These are phyloP conservation scores for Contarinia nasturtii DNA, from an alignment of 1,140 invertebrate species.

Conservation along the genomic window DNA sequence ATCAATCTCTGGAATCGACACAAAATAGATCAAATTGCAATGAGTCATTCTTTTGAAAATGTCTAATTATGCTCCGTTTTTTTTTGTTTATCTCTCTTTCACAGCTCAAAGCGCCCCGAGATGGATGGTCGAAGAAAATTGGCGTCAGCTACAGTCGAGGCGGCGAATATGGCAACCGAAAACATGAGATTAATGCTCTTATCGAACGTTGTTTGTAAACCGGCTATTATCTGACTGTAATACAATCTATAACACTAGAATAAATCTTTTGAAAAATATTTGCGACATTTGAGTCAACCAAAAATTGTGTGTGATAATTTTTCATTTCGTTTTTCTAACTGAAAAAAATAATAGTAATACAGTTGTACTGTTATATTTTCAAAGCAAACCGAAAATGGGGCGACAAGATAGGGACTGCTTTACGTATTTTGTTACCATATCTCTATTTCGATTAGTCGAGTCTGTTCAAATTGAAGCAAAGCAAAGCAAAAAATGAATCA, in stretches of 20 bases:
- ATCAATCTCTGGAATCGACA: background rate
- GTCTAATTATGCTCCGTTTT: no score
- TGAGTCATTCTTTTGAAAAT: background rate
- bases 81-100: slow-evolving; percentile 1
- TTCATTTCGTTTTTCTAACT: background rate
- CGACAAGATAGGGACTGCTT: background rate
- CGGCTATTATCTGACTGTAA: background rate
- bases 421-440: no score
- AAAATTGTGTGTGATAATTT: background rate
- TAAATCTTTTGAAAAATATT: background rate
- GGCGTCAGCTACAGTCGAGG: slow-evolving; percentile 17
- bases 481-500: background rate
- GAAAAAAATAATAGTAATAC: no score
- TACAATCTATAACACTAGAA: background rate
- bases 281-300: background rate
- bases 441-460: no score
- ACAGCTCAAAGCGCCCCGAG: slow-evolving; percentile 17
- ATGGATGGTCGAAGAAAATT: slow-evolving; percentile 21
- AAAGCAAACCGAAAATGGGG: background rate
- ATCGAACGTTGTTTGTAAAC: slow-evolving; percentile 16
- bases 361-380: no score
- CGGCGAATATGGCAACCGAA: slow-evolving; percentile 21
- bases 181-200: slow-evolving; percentile 16
- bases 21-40: background rate
- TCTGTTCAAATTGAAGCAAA: background rate